Percentiles rank a stretch among this genome's conserved stretches.
Conservation (phyloP, 2,888 invertebrate species). For the Drosophila flavopinicola region DNA sequence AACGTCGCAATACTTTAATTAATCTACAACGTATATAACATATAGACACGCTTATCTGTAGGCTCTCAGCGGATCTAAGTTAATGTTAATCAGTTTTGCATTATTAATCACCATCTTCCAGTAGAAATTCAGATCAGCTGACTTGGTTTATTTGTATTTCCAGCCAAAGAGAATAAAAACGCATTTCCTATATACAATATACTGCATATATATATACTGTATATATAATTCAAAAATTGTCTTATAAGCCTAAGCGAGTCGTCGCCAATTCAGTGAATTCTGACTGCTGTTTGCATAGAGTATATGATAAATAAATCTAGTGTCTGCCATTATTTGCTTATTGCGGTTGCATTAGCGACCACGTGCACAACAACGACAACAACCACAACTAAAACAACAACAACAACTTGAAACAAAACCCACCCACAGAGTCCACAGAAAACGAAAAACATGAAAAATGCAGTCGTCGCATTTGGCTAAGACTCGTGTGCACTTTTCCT, state of each 20-base stretch:
- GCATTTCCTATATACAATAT: constrained; percentile 14
- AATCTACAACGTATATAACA: constrained; percentile 6
- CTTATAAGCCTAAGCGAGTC: constrained; percentile 14
- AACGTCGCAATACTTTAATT: constrained; percentile 6
- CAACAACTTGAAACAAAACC: constrained; percentile 8
- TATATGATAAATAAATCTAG: constrained; percentile 50
- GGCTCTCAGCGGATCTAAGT: constrained; percentile 4
- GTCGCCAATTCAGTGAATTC: constrained; percentile 21
- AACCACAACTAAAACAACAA: constrained; percentile 8
- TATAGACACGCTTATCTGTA: constrained; percentile 3
- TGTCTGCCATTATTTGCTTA: constrained; percentile 65
- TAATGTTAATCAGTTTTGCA: not conserved
- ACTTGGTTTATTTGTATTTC: constrained; percentile 17
- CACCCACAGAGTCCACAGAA: constrained; percentile 11
- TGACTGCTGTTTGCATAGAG: constrained; percentile 17
- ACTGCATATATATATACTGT: not conserved
- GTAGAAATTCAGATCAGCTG: constrained; percentile 7
- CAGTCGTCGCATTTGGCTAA: constrained; percentile 49
- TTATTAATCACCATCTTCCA: constrained; percentile 1
- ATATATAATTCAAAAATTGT: constrained; percentile 2
- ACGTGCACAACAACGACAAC: constrained; percentile 50
- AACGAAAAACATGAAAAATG: constrained; percentile 8
- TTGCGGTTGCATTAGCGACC: constrained; percentile 58
- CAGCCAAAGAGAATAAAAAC: not conserved
- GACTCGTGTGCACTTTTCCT: constrained; percentile 40